Base-by-base conservation (phyloP, 2,113 vertebrate genomes). In the Empidonax traillii region DNA sequence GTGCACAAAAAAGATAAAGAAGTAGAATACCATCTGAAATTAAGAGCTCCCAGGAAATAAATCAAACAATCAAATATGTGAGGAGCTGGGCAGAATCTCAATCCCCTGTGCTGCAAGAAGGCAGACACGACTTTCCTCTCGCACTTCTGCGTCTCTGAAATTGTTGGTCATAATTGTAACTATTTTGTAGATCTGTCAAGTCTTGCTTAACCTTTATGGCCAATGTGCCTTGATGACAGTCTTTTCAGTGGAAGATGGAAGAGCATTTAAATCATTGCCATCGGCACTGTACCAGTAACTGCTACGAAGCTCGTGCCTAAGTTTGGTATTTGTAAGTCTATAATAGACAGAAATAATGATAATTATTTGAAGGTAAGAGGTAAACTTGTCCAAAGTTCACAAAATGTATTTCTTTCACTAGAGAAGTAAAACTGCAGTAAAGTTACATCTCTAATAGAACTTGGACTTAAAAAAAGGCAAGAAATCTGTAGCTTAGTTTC, bases 1-100 rank as follows among this genome's bases (percentile, higher is more conserved):
- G 96, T 97, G 97, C 93, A 95, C 92, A 91, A 94, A 94, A 95
- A 95, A 97, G 96, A 97, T 97, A 97, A 97, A 97, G 96, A 77
- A 89, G 87, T 85, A 77, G 83, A 96, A 96, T 89, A 66, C 89
- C 49, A 39, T 94, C 91, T 95, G 92, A 96, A 96, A 91, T 67
- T 31, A 91, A 90, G 67, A 74, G 80, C 90, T 97, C 85, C 71
- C 66, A 94, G 92, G 89, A 96, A 93, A 96, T 95, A 92, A 92
- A 95, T 89, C 86, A 89, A 95, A 76, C 84, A 79, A 96, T 92
- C 90, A 89, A 91, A 80, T 90, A 81, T 77, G 72, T 91, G 81
- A 94, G 74, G 83, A 96, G 84, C 62, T 68, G 91, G 85, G 66
- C 83, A 93, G 96, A 93, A 91, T 95, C 74, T 95, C 89, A 85